phyloP scores from a whole-genome alignment of 2,113 vertebrate genomes.

The Microtus oregoni region DNA sequence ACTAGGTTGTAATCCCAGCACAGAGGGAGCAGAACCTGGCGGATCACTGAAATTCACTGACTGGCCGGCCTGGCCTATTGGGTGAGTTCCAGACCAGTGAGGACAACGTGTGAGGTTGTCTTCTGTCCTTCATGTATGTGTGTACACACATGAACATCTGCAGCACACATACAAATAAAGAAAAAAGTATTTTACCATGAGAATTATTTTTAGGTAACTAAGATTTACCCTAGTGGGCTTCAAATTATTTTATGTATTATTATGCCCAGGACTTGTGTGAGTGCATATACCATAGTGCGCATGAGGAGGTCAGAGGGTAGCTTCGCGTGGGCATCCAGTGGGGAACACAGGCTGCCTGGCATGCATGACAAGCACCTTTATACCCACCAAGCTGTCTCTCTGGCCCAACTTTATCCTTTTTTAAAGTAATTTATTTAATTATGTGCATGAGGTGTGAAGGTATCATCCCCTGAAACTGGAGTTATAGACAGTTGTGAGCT shows the following conservation, averaged over 20 bases:
- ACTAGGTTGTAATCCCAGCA: not conserved
- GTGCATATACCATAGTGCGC: not conserved
- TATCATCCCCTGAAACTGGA: too few relatives aligned
- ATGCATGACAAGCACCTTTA: not conserved
- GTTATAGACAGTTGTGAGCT: too few relatives aligned
- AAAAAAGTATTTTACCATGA: not conserved
- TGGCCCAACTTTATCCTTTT: not conserved
- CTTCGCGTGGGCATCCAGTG: not conserved
- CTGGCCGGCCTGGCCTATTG: not conserved
- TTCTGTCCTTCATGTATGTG: too few relatives aligned
- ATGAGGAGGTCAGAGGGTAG: too few relatives aligned
- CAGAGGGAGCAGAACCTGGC: too few relatives aligned
- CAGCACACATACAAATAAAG: not conserved
- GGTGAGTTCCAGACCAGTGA: not conserved
- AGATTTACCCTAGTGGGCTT: not conserved
- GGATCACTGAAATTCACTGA: not conserved
- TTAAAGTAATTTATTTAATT: too few relatives aligned
- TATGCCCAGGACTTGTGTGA: not conserved
- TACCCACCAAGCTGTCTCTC: not conserved
- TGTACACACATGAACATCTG: not conserved
- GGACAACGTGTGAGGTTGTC: not conserved
- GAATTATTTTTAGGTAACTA: conserved; percentile 29
- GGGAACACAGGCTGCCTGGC: not conserved
- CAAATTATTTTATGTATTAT: not conserved
- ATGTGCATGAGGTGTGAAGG: too few relatives aligned